Conservation (phyloP, 2,888 invertebrate species). For the Agriopis aurantiaria region DNA sequence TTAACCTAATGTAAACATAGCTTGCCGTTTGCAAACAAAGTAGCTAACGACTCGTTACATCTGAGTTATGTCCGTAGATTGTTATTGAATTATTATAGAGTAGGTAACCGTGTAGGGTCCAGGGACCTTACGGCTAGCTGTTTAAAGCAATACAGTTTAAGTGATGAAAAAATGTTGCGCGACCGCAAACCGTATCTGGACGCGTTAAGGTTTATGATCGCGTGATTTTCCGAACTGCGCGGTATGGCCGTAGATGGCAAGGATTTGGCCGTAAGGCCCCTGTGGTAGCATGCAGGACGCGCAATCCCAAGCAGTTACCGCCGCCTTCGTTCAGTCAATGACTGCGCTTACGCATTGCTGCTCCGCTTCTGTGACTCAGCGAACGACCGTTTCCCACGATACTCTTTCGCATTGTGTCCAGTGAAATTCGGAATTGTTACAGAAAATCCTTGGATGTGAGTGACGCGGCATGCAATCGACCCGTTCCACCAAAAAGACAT, state of each 20-base stretch:
- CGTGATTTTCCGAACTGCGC: too few species aligned
- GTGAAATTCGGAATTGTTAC: constrained; percentile 26
- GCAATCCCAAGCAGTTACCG: constrained; percentile 55
- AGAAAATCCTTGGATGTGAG: constrained; percentile 15
- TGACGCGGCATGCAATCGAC: constrained; percentile 35
- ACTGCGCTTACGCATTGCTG: constrained; percentile 59
- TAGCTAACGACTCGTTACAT: constrained; percentile 37
- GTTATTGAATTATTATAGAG: constrained; percentile 62
- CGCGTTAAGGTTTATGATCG: too few species aligned
- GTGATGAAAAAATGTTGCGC: too few species aligned
- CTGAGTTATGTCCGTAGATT: constrained; percentile 43
- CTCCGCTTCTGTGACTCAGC: constrained; percentile 54
- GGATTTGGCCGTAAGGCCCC: too few species aligned
- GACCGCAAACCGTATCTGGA: too few species aligned
- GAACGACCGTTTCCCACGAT: constrained; percentile 14
- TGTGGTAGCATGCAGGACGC: constrained; percentile 64
- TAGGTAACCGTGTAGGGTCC: constrained; percentile 68
- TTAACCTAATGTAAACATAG: constrained; percentile 32
- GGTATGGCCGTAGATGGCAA: too few species aligned
- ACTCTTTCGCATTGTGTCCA: constrained; percentile 26
- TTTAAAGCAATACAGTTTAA: too few species aligned
- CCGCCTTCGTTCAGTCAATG: constrained; percentile 69
- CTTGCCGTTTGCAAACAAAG: constrained; percentile 33
- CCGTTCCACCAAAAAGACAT: constrained; percentile 22
- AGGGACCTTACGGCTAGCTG: too few species aligned